phyloP scores from a whole-genome alignment of 2,113 vertebrate species.

The Poeciliopsis turrubarensis region DNA sequence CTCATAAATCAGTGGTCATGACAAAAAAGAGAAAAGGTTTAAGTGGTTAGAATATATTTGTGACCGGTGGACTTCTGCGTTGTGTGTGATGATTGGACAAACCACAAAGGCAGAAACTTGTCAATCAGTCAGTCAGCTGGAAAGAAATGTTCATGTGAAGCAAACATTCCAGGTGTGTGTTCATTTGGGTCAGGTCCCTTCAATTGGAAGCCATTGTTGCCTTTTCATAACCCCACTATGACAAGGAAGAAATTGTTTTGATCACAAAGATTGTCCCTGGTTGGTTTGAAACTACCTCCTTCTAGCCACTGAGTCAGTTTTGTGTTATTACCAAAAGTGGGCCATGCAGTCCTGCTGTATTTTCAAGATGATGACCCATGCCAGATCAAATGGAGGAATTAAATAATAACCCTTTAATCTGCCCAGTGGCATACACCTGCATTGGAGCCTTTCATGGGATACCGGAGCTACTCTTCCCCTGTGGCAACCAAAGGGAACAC shows the following conservation, averaged over 20 bases:
- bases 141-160: constrained; percentile 15
- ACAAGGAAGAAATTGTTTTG: neutral
- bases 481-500: constrained; percentile 30
- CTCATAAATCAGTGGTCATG: too few relatives aligned
- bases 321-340: neutral
- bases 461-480: constrained; percentile 57
- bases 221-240: neutral
- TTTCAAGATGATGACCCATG: constrained; percentile 24
- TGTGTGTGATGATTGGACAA: too few relatives aligned
- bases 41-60: too few relatives aligned
- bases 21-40: too few relatives aligned
- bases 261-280: neutral
- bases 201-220: neutral
- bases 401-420: constrained; percentile 38
- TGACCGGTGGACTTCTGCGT: too few relatives aligned
- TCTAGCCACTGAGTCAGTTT: neutral
- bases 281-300: neutral
- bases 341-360: constrained; percentile 5
- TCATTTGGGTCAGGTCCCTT: constrained; percentile 41
- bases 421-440: constrained; percentile 28
- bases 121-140: constrained; percentile 22
- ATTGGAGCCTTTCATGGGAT: constrained; percentile 38
- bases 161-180: constrained; percentile 17
- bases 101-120: constrained; percentile 30
- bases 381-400: constrained; percentile 26